Evolutionary conservation across 2,113 vertebrate species (phyloP).

Genomic region (Myocastor coypus): DNA sequence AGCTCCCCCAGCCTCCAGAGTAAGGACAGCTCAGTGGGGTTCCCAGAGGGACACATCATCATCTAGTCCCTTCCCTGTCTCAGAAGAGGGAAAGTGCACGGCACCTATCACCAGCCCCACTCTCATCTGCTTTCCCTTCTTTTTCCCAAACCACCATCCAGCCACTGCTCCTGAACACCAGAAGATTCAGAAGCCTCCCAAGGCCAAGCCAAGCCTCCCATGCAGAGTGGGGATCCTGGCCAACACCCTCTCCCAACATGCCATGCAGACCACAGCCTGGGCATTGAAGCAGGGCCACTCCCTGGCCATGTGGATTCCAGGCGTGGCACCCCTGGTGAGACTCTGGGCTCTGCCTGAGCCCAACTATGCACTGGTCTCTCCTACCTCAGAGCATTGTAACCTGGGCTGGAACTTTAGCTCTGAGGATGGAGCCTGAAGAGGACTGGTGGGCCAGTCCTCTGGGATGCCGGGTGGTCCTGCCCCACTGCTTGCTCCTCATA

Average conservation of each 20-base stretch:
- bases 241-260: constrained; percentile 76
- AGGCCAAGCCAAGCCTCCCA: constrained; percentile 72
- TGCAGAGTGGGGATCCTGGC: constrained; percentile 82
- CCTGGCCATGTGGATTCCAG: constrained; percentile 84
- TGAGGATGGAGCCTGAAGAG: background rate
- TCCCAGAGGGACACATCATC: background rate
- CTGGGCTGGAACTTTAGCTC: background rate
- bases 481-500: background rate
- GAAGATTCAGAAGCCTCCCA: constrained; percentile 11
- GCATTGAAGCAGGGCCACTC: constrained; percentile 85
- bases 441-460: background rate
- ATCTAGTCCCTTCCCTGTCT: too few relatives aligned
- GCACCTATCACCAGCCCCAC: background rate
- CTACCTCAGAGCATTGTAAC: background rate
- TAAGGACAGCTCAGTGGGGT: background rate
- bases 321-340: constrained; percentile 85
- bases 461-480: background rate
- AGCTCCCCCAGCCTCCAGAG: accelerated
- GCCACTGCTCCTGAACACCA: constrained; percentile 31
- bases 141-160: background rate
- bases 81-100: background rate
- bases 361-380: background rate
- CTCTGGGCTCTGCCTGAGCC: background rate
- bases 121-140: background rate
- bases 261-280: constrained; percentile 83